Percentiles rank a stretch among this genome's conserved stretches.
phyloP scores from a whole-genome alignment of 2,888 invertebrate genomes.

The Hirtodrosophila confusa region DNA sequence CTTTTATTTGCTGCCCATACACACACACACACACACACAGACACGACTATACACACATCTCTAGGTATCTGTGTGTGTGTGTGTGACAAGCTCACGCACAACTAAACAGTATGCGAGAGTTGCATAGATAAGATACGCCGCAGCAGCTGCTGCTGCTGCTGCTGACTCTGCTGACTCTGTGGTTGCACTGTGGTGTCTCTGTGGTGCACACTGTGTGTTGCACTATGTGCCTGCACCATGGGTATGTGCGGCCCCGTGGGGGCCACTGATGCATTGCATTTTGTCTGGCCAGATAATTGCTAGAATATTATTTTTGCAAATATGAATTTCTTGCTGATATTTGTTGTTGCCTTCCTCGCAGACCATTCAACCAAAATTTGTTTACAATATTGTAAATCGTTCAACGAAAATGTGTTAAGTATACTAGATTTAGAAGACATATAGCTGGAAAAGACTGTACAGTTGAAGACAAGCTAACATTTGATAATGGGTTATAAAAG shows the following conservation, averaged over 20 bases:
- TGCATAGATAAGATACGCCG: constrained; percentile 78
- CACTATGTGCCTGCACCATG: constrained; percentile 10
- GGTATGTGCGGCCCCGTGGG: constrained; percentile 49
- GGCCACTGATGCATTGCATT: constrained; percentile 71
- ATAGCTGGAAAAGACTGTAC: too few species aligned
- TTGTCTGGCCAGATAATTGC: constrained; percentile 75
- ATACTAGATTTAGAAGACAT: too few species aligned
- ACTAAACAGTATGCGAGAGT: constrained; percentile 66
- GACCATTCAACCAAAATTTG: constrained; percentile 25
- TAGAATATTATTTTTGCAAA: constrained; percentile 64
- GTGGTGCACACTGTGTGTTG: constrained; percentile 18
- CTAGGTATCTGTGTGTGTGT: constrained; percentile 3
- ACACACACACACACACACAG: constrained; percentile 44
- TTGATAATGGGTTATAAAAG: too few species aligned
- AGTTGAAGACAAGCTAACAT: too few species aligned
- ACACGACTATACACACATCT: background rate
- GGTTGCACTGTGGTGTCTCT: constrained; percentile 10
- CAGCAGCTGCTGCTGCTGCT: constrained; percentile 55
- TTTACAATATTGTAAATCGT: constrained; percentile 8
- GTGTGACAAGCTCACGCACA: constrained; percentile 62
- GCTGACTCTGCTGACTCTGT: constrained; percentile 26
- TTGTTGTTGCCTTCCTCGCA: constrained; percentile 5
- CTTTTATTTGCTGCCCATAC: constrained; percentile 65
- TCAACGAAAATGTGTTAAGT: background rate
- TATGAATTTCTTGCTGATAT: constrained; percentile 13